Evolutionary conservation across 2,888 invertebrate genomes (phyloP).

Genomic region (Chironomus riparius): DNA sequence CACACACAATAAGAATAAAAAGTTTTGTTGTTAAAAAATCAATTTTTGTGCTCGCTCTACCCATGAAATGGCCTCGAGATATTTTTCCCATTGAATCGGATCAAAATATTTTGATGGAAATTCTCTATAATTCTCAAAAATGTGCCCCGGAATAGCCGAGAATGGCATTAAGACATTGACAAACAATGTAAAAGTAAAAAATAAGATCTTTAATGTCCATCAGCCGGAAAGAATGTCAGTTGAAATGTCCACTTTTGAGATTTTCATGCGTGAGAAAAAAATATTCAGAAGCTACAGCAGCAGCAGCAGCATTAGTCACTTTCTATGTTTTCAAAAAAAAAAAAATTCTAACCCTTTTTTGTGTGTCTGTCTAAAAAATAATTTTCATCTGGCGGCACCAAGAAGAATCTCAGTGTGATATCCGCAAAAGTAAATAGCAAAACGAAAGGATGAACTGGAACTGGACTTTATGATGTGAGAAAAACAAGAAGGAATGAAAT

Average conservation of each 20-base stretch:
- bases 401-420: conserved; percentile 7
- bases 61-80: not conserved
- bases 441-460: conserved; percentile 3
- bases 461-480: conserved; percentile 18
- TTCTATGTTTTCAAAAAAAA: not conserved
- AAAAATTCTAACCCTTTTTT: too few relatives aligned
- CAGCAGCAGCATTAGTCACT: not conserved
- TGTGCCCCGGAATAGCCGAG: too few relatives aligned
- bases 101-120: conserved; percentile 22
- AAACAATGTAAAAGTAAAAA: not conserved
- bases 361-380: too few relatives aligned
- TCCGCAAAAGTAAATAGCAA: not conserved
- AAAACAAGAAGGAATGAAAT: not conserved
- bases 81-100: not conserved
- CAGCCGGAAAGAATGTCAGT: conserved; percentile 15
- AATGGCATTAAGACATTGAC: too few relatives aligned
- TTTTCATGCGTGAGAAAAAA: conserved; percentile 19
- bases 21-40: not conserved
- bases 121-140: not conserved
- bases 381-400: too few relatives aligned
- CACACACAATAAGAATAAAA: too few relatives aligned
- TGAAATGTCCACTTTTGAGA: not conserved
- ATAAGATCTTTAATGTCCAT: not conserved
- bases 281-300: not conserved
- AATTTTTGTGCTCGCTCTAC: not conserved